A percentile compares a stretch with the other conserved stretches of the same genome.
These are phyloP conservation scores for Plebejus anna DNA, from an alignment of 2,888 invertebrate genomes.

Conservation along the genomic window DNA sequence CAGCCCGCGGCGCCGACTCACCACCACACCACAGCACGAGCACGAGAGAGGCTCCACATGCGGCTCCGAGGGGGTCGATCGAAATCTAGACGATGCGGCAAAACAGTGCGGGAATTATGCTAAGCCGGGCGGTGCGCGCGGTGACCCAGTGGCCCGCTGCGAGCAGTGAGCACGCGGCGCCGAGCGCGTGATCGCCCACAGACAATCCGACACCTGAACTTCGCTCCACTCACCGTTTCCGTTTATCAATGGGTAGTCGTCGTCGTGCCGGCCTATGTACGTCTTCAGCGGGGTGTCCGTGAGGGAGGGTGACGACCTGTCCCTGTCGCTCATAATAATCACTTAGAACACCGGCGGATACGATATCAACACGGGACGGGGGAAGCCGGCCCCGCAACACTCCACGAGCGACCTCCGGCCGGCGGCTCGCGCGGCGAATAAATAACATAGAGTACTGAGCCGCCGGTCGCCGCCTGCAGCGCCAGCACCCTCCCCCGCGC, in stretches of 20 bases:
- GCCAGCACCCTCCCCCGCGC: conserved; percentile 29
- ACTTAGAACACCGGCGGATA: conserved; percentile 63
- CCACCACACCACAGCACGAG: conserved; percentile 33
- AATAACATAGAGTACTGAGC: conserved; percentile 51
- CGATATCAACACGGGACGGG: conserved; percentile 60
- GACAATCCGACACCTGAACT: conserved; percentile 37
- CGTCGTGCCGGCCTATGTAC: conserved; percentile 90
- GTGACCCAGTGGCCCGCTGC: conserved; percentile 37
- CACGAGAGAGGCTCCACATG: background rate
- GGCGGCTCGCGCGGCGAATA: conserved; percentile 77
- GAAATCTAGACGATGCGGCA: conserved; percentile 69
- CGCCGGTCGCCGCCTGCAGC: conserved; percentile 39
- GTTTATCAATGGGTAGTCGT: conserved; percentile 88
- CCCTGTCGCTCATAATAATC: conserved; percentile 93
- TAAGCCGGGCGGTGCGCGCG: conserved; percentile 40
- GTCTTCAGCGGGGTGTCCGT: conserved; percentile 93
- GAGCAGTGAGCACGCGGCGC: conserved; percentile 42
- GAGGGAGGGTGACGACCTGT: conserved; percentile 92
- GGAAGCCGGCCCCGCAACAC: conserved; percentile 69
- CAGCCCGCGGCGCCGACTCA: conserved; percentile 39
- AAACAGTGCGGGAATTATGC: conserved; percentile 42
- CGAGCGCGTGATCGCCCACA: conserved; percentile 46
- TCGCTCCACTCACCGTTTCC: conserved; percentile 82
- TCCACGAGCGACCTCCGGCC: conserved; percentile 76
- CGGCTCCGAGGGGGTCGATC: conserved; percentile 57